Evolutionary conservation across 2,113 vertebrate species (phyloP).

Genomic region (Herpailurus yagouaroundi): DNA sequence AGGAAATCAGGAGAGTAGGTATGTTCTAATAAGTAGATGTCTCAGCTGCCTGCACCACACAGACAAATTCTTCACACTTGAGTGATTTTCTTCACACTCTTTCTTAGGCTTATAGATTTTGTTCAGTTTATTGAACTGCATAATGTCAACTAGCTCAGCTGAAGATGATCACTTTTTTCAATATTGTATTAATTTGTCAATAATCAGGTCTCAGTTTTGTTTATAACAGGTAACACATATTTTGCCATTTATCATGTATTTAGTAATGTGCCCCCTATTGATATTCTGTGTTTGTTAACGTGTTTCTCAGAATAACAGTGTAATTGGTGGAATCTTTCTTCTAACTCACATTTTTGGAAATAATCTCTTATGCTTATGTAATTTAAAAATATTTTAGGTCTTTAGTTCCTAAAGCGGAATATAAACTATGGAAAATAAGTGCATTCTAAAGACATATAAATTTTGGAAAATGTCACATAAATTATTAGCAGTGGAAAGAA

Average conservation of each 20-base stretch:
- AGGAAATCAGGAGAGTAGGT: neutral
- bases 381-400: neutral
- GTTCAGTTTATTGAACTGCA: neutral
- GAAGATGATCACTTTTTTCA: neutral
- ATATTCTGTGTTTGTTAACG: neutral
- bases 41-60: neutral
- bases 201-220: neutral
- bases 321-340: neutral
- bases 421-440: neutral
- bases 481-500: neutral
- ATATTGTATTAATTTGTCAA: neutral
- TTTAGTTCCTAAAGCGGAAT: neutral
- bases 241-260: neutral
- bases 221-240: neutral
- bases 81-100: neutral
- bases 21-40: neutral
- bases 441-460: neutral
- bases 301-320: neutral
- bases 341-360: neutral
- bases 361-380: neutral
- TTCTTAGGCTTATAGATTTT: neutral
- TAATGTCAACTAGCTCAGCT: neutral
- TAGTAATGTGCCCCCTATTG: neutral
- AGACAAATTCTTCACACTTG: neutral
- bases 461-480: neutral